These are phyloP conservation scores for Bombus waltoni DNA, from an alignment of 1,140 invertebrate species.

Conservation along the genomic window DNA sequence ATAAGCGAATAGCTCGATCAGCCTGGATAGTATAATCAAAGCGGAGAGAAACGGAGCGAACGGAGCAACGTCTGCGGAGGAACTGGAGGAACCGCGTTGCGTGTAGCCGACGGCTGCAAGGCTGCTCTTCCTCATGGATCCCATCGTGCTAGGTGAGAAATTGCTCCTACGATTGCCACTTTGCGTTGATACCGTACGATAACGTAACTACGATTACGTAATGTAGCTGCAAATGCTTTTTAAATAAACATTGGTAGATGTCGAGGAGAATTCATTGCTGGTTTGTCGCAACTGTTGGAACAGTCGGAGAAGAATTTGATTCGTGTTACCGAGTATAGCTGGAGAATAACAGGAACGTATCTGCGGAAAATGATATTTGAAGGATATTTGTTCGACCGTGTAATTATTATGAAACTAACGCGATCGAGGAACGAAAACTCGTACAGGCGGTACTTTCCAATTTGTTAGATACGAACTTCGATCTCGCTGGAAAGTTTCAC, in stretches of 20 bases:
- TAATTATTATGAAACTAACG: too few species aligned
- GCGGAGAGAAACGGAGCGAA: neutral
- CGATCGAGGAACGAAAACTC: too few species aligned
- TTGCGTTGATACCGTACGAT: too few species aligned
- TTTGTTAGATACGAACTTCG: too few species aligned
- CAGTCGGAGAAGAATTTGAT: neutral
- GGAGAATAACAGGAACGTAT: neutral
- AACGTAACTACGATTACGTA: neutral
- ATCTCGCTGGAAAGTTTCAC: too few species aligned
- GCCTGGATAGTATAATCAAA: neutral
- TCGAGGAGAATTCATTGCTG: neutral
- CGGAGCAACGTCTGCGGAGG: neutral
- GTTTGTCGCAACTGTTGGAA: neutral
- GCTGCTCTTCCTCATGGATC: constrained; percentile 74
- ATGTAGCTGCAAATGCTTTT: too few species aligned
- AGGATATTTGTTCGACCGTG: too few species aligned
- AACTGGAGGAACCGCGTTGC: constrained; percentile 33
- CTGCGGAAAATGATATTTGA: neutral
- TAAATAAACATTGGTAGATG: neutral
- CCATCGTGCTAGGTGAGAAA: constrained; percentile 78
- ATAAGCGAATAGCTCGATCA: neutral
- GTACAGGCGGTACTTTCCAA: too few species aligned
- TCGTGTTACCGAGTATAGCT: too few species aligned
- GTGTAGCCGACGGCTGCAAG: constrained; percentile 69
- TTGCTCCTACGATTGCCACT: neutral